Evolutionary conservation across 2,888 invertebrate genomes (phyloP), one percentile per base, ranked within the genome.

Genomic region (Pimpla rufipes): DNA sequence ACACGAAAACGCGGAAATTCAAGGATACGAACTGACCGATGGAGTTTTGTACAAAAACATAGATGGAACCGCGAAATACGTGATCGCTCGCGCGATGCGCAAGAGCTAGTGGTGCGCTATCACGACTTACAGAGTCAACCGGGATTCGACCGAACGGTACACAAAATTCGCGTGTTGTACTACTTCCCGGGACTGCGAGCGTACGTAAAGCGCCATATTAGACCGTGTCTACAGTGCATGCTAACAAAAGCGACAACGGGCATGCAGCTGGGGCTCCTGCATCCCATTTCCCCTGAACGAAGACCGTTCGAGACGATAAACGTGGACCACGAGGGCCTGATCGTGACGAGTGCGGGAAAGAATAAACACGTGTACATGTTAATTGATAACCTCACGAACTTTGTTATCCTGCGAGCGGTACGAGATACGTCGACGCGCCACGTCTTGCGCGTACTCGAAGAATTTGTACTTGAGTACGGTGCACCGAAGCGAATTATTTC

Each of bases 241-340:
- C n/a, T 82, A 40, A 37, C 70, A 0, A 70, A 70, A 40, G 21
- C 37, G 6, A n/a, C 35, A 4, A 52, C 70, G 40, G 87, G 87
- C n/a, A 74, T 59, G 13, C 75, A 68, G 71, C 81, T 77, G 5
- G 85, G 85, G 55, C 23, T 67, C 3, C 66, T 88, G 13, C 81
- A 88, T 55, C 86, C 87, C 18, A 82, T 87, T 16, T 73, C 81
- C 0, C 76, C 78, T 3, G 86, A 80, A n/a, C 37, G 21, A 21
- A 11, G 84, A 68, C 86, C 85, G 8, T 87, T 87, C 67, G 84
- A 21, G 0, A 64, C 79, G 3, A 59, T 86, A 0, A 82, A 86
- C 86, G n/a, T n/a, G n/a, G n/a, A n/a, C n/a, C n/a, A n/a, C n/a
- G n/a, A n/a, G n/a, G n/a, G n/a, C n/a, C n/a, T 87, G 0, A 83